phyloP scores from a whole-genome alignment of 2,888 invertebrate species.

The Drosophila lacicola region DNA sequence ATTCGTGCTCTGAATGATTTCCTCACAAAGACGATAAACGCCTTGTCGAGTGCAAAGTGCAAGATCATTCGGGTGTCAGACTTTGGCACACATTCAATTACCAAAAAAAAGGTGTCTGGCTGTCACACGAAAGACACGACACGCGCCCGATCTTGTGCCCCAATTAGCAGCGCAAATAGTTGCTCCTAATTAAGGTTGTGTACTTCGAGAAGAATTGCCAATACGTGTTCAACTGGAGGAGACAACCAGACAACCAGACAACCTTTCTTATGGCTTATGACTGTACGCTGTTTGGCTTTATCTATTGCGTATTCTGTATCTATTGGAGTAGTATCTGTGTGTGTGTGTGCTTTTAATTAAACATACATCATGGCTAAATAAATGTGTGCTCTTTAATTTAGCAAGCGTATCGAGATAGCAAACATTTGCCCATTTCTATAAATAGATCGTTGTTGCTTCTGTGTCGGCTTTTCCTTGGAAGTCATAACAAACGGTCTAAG shows the following conservation, averaged over 20 bases:
- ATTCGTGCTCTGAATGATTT: constrained; percentile 37
- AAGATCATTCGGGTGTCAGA: constrained; percentile 21
- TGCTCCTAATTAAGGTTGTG: constrained; percentile 63
- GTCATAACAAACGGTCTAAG: constrained; percentile 35
- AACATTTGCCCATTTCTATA: constrained; percentile 61
- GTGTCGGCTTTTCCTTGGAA: constrained; percentile 63
- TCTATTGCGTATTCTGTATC: constrained; percentile 40
- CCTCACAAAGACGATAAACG: constrained; percentile 14
- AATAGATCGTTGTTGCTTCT: constrained; percentile 34
- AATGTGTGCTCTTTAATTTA: constrained; percentile 57
- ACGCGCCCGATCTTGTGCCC: constrained; percentile 10
- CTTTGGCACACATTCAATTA: constrained; percentile 37
- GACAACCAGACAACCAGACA: constrained; percentile 1
- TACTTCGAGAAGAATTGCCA: constrained; percentile 54
- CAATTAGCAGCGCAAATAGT: constrained; percentile 54
- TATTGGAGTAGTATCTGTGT: constrained; percentile 20
- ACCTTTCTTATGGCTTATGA: constrained; percentile 1
- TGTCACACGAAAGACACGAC: neutral
- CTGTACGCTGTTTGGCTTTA: constrained; percentile 31
- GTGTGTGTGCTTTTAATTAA: constrained; percentile 69
- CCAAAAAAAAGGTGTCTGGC: constrained; percentile 15
- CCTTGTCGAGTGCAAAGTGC: constrained; percentile 39
- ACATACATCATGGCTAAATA: constrained; percentile 63
- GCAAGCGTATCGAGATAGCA: constrained; percentile 54
- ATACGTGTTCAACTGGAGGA: constrained; percentile 27